Evolutionary conservation across 2,888 invertebrate genomes (phyloP).

Genomic region (Scaptomyza parva): DNA sequence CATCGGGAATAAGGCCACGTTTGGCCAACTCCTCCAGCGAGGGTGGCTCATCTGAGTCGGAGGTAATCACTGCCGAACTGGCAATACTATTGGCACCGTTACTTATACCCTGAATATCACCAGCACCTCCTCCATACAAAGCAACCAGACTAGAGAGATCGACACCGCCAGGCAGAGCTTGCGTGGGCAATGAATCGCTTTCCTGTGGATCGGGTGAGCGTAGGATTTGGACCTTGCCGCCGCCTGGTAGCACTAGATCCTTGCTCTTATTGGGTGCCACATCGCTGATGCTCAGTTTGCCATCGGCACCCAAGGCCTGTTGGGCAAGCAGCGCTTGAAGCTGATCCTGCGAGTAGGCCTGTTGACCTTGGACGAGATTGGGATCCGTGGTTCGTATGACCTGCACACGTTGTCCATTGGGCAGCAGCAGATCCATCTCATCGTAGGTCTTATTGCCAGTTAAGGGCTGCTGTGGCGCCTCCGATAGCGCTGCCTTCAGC

Average conservation of each 20-base stretch:
- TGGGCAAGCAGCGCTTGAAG: slow-evolving; percentile 85
- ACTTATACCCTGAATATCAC: slow-evolving; percentile 71
- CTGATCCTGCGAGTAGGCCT: slow-evolving; percentile 83
- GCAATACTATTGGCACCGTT: slow-evolving; percentile 82
- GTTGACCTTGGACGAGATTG: slow-evolving; percentile 88
- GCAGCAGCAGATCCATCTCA: slow-evolving; percentile 90
- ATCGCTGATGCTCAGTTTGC: slow-evolving; percentile 71
- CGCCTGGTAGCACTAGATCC: slow-evolving; percentile 90
- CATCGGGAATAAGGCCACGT: slow-evolving; percentile 90
- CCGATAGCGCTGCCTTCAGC: slow-evolving; percentile 90
- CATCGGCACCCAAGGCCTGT: slow-evolving; percentile 60
- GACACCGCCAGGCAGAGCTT: slow-evolving; percentile 74
- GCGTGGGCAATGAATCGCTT: slow-evolving; percentile 84
- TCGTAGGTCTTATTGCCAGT: slow-evolving; percentile 88
- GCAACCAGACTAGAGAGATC: slow-evolving; percentile 82
- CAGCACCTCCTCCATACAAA: slow-evolving; percentile 79
- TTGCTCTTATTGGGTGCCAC: slow-evolving; percentile 85
- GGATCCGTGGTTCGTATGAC: slow-evolving; percentile 90
- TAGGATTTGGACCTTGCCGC: slow-evolving; percentile 90
- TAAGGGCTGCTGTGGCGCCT: slow-evolving; percentile 88
- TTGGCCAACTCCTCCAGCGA: slow-evolving; percentile 92
- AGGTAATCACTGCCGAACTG: slow-evolving; percentile 84
- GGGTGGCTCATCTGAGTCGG: slow-evolving; percentile 88
- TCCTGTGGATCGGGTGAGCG: slow-evolving; percentile 89
- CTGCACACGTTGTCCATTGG: slow-evolving; percentile 91